Base-by-base conservation (phyloP, 2,797 vertebrate genomes). In the Cephalopachus bancanus region DNA sequence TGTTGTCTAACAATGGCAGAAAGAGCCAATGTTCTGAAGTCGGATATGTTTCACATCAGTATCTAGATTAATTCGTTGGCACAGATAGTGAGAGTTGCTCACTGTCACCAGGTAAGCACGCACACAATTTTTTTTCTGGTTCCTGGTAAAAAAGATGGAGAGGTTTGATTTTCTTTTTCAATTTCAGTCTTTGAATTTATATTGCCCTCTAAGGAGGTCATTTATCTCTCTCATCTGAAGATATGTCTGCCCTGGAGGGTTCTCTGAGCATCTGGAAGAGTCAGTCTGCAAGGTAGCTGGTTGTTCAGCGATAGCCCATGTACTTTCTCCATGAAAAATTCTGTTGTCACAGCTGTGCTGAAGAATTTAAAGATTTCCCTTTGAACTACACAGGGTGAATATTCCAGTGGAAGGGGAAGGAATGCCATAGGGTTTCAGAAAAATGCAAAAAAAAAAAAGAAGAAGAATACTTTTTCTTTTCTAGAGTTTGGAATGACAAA, bases 171-270 rank as follows among this genome's bases (percentile, higher is more conserved):
- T 95, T 65, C 30, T 57, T 92, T 79, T 71, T 79, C 51, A 57
- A 24, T 89, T 91, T 94, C 76, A 75, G 8, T 94, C 80, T 91
- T 91, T 84, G 55, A 65, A 85, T 90, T 71, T 57, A 65, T 83
- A 49, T 71, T 94, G 14, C 16, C 16, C 14, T 95, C 30, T 83
- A 28, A 57, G 19, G 62, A 92, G 33, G 17, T 93, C 49, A 91
- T 94, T 92, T 94, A 59, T 91, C 55, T 94, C 69, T 91, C 20
- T 95, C 64, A 88, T n/a, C 49, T 67, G 53, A 90, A 81, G 20
- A 11, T 62, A 51, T 78, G 4, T 97, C 69, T 83, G 10, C 28
- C 49, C 37, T 62, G 78, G 0, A 60, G 9, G 7, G 5, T 44
- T n/a, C 60, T 91, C 51, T 91, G 49, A 16, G 22, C 81, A 93